Base-by-base conservation (phyloP, 1,140 invertebrate genomes). In the Neuroterus valhalla region DNA sequence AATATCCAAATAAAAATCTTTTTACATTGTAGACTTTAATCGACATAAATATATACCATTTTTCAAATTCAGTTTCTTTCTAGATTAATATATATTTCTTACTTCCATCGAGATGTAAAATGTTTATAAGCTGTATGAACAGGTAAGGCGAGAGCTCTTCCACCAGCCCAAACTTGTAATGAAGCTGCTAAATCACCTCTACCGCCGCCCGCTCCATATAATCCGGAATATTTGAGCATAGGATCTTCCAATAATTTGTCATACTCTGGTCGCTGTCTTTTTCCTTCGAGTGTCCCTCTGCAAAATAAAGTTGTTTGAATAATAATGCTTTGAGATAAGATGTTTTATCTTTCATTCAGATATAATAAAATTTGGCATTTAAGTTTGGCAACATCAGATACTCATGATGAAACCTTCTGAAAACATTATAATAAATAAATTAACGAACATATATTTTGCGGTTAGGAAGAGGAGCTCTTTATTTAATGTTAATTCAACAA, bases 261-360 rank as follows among this genome's bases (percentile, higher is more conserved):
- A 92, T 96, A 97, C 81, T 96, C 95, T 2, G 96, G 96, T 84
- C 96, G 94, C 43, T 94, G 92, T 78, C 95, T 92, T 84, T 95
- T 94, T 1, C 98, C 98, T 92, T 99, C 97, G 75, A 99, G 90
- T n/a, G 97, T 98, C 21, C 97, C 97, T 84, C 96, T 98, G 86
- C 11, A 91, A 91, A 70, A 71, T 4, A 70, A 73, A 52, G 75
- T 46, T 68, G 26, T 75, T 71, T 46, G 71, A 50, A 70, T 38
- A 62, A 43, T 26, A 76, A 66, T 62, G n/a, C 23, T 62, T 31
- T 62, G 23, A 26, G 1, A 26, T 31, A 14, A 31, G 3, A 15
- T 26, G 26, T 62, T 62, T 62, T 23, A 26, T 62, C 15, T 15
- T 6, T 50, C 4, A 17, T 23, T 5, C 5, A n/a, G 31, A 62